A percentile compares a stretch with the other conserved stretches of the same genome.
These are phyloP conservation scores for Euclidia mi DNA, from an alignment of 2,888 invertebrate species.

Conservation along the genomic window DNA sequence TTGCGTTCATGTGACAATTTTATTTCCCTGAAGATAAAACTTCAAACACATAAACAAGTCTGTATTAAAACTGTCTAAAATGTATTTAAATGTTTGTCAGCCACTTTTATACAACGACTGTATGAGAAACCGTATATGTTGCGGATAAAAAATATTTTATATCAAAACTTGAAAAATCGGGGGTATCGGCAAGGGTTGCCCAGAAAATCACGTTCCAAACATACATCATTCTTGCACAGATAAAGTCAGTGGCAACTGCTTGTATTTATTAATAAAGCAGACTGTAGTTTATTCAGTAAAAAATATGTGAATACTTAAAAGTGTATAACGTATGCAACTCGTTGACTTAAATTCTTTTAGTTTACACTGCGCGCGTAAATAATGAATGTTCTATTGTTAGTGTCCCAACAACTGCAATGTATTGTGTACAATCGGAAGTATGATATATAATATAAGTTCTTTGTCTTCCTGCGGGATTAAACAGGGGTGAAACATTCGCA, in stretches of 20 bases:
- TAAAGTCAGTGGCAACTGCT: background rate
- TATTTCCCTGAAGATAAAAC: conserved; percentile 1
- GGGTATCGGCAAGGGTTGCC: conserved; percentile 1
- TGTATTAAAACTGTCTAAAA: too few species aligned
- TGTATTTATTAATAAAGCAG: background rate
- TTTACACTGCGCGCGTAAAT: conserved; percentile 35
- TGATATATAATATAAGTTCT: too few species aligned
- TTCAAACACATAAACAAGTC: too few species aligned
- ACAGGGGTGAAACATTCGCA: too few species aligned
- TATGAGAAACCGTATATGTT: background rate
- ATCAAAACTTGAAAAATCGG: conserved; percentile 2
- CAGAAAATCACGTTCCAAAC: conserved; percentile 5
- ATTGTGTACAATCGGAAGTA: conserved; percentile 11
- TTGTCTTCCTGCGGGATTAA: too few species aligned
- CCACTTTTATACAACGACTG: background rate
- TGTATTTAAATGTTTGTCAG: background rate
- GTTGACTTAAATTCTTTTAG: conserved; percentile 33
- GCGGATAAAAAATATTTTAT: conserved; percentile 2
- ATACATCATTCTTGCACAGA: conserved; percentile 5
- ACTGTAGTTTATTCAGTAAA: background rate
- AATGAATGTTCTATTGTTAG: conserved; percentile 40
- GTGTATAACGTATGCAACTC: conserved; percentile 10
- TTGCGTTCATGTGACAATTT: conserved; percentile 14
- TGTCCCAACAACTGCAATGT: conserved; percentile 24
- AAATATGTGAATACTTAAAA: background rate